phyloP scores from a whole-genome alignment of 2,113 vertebrate species.

The Ciconia stormi region DNA sequence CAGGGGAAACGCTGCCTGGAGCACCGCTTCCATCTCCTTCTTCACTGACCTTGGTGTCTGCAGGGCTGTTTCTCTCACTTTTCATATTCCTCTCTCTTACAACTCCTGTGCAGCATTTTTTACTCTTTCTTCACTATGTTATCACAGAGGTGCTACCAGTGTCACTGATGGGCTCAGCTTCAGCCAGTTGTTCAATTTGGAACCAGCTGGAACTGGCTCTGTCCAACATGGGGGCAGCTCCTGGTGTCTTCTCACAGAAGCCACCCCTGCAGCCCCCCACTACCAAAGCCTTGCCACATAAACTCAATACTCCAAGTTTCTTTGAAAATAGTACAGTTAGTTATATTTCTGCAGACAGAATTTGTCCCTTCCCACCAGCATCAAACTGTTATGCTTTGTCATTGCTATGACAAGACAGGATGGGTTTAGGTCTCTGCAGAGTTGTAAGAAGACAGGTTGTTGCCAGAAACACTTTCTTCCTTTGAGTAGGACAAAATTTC shows the following conservation, averaged over 20 bases:
- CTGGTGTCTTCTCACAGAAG: not conserved
- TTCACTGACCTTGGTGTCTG: not conserved
- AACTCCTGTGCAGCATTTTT: not conserved
- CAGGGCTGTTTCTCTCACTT: not conserved
- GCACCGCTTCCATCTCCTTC: no score
- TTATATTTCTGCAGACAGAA: not conserved
- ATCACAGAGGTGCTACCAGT: not conserved
- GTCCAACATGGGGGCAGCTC: not conserved
- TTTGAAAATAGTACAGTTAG: not conserved
- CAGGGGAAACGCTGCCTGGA: not conserved
- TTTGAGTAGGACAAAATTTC: not conserved
- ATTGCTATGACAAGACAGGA: not conserved
- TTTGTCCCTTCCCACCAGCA: not conserved
- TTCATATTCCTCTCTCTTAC: not conserved
- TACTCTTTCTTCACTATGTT: not conserved
- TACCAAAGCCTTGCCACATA: not conserved
- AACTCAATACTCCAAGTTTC: not conserved
- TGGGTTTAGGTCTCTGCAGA: not conserved
- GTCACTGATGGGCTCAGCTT: not conserved
- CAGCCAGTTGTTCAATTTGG: not conserved
- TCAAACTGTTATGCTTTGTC: not conserved
- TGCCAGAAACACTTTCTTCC: not conserved
- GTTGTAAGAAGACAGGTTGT: not conserved
- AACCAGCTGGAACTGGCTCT: not conserved
- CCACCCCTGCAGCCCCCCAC: not conserved